These are phyloP conservation scores for Xanthia icteritia DNA, from an alignment of 2,888 invertebrate species.

Conservation along the genomic window DNA sequence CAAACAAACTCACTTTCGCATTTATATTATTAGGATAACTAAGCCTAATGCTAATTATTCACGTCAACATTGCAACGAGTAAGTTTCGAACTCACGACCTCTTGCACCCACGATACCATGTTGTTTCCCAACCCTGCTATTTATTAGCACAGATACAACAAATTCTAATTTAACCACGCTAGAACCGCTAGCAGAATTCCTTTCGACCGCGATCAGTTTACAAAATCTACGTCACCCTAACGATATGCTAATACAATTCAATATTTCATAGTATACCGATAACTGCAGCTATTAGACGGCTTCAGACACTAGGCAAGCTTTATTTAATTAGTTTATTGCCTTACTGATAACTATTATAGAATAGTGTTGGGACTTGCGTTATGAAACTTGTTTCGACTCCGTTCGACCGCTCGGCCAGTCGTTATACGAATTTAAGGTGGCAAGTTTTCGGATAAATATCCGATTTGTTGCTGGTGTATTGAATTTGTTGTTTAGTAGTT, in stretches of 20 bases:
- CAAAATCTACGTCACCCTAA: slow-evolving; percentile 47
- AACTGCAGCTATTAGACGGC: slow-evolving; percentile 41
- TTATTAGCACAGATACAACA: slow-evolving; percentile 44
- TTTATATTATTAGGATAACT: too few species aligned
- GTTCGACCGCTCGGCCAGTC: slow-evolving; percentile 2
- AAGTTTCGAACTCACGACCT: slow-evolving; percentile 40
- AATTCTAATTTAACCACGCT: slow-evolving; percentile 47
- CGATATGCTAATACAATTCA: slow-evolving; percentile 47
- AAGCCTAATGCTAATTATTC: neutral
- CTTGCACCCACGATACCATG: slow-evolving; percentile 20
- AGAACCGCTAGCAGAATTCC: slow-evolving; percentile 40
- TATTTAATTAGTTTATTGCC: slow-evolving; percentile 62
- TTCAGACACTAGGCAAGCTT: slow-evolving; percentile 35
- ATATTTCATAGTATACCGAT: slow-evolving; percentile 51
- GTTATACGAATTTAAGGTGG: slow-evolving; percentile 49
- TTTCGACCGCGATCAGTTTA: slow-evolving; percentile 42
- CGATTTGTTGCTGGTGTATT: slow-evolving; percentile 41
- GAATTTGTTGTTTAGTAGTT: slow-evolving; percentile 39
- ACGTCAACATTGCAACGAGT: slow-evolving; percentile 15
- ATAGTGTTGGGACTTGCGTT: slow-evolving; percentile 46
- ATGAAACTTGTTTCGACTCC: neutral
- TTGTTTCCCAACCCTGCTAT: slow-evolving; percentile 36
- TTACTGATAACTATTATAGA: slow-evolving; percentile 38
- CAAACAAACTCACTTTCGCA: too few species aligned
- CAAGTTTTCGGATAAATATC: slow-evolving; percentile 56